These are phyloP conservation scores for Oscheius sp. DNA, from an alignment of 2,888 invertebrate genomes.

Conservation along the genomic window DNA sequence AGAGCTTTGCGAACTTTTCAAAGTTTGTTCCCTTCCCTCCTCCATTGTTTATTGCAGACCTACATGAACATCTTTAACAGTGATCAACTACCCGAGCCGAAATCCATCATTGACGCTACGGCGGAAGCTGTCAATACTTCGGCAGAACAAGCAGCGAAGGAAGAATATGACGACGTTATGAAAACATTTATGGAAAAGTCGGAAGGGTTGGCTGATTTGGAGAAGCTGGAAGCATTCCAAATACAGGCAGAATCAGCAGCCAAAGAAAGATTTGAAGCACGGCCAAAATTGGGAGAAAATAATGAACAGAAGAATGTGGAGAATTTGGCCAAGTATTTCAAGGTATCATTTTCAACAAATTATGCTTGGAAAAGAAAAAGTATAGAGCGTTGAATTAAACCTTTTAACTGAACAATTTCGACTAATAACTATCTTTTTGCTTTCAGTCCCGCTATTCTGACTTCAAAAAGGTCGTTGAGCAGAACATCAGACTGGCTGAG, in stretches of 20 bases:
- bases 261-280: not conserved
- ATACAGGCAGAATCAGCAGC: not conserved
- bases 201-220: not conserved
- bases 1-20: conserved; percentile 93
- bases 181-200: not conserved
- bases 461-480: not conserved
- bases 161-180: not conserved
- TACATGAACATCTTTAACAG: conserved; percentile 96
- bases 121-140: not conserved
- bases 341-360: no score
- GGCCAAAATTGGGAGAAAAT: not conserved
- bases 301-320: not conserved
- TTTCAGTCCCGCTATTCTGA: conserved; percentile 3
- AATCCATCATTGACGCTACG: conserved; percentile 86
- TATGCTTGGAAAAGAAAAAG: no score
- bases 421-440: not conserved
- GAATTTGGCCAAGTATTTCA: not conserved
- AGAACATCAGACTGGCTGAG: not conserved
- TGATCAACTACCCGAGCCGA: conserved; percentile 94
- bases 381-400: no score
- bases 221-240: not conserved
- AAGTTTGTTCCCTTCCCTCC: conserved; percentile 71
- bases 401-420: not conserved
- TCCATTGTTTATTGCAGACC: conserved; percentile 73
- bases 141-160: conserved; percentile 3